A percentile compares a stretch with the other conserved stretches of the same genome.
These are phyloP conservation scores for Clostera curtula DNA, from an alignment of 2,888 invertebrate genomes.

Conservation along the genomic window DNA sequence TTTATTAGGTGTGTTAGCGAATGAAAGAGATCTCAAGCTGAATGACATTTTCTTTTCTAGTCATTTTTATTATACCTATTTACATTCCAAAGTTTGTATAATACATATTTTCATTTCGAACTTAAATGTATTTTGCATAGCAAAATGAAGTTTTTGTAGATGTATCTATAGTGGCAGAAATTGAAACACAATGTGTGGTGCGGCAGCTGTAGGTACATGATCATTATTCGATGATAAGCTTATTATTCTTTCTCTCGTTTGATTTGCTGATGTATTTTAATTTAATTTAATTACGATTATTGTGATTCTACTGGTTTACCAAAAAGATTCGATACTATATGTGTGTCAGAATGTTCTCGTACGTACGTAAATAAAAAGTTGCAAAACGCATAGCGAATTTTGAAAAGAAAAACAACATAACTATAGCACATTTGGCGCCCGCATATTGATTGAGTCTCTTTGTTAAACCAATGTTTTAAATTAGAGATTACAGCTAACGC, in stretches of 20 bases:
- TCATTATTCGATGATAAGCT: constrained; percentile 32
- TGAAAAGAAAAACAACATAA: no score
- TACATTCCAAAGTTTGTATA: constrained; percentile 66
- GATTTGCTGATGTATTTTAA: constrained; percentile 32
- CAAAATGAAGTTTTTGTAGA: constrained; percentile 66
- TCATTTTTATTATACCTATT: constrained; percentile 58
- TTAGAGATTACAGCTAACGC: constrained; percentile 64
- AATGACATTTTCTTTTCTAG: constrained; percentile 57
- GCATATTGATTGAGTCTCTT: no score
- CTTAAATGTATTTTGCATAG: constrained; percentile 70
- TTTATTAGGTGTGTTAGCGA: constrained; percentile 29
- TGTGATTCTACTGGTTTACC: no score
- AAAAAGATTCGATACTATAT: no score
- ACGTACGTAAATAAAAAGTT: no score
- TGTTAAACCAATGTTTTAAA: no score
- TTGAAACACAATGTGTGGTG: constrained; percentile 41
- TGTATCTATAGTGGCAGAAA: constrained; percentile 40
- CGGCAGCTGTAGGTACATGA: constrained; percentile 36
- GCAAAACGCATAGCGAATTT: no score
- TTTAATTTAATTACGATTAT: constrained; percentile 58
- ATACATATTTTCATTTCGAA: constrained; percentile 48
- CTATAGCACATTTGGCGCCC: no score
- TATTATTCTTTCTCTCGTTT: constrained; percentile 34
- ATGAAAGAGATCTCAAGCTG: constrained; percentile 50
- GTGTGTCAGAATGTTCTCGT: no score